Evolutionary conservation across 2,888 invertebrate species (phyloP), one percentile per base, ranked within the genome.

Genomic region (Galerucella nymphaeae): DNA sequence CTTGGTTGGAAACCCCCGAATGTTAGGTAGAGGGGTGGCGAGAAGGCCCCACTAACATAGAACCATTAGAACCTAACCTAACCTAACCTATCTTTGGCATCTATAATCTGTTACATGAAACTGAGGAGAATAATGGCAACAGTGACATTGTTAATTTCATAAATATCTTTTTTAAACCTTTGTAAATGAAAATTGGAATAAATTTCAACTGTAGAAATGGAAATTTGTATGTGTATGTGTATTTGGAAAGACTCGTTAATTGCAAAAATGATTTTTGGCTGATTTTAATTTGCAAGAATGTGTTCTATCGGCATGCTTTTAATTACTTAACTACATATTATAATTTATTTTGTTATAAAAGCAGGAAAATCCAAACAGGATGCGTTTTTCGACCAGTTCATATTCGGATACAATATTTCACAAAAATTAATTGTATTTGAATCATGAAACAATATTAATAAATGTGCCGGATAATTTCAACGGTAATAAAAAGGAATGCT

Each of bases 201-300:
- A 4, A n/a, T n/a, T 50, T 50, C 0, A 50, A 8, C 13, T 50
- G 50, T 50, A 45, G 45, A 11, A 45, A 45, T 45, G 5, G 13
- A 13, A 50, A 50, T 50, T 48, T 48, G 13, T 5, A 48, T 48
- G 16, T 50, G 50, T 14, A 50, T n/a, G 50, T n/a, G 50, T n/a
- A n/a, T 50, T 50, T n/a, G 50, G n/a, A 50, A 50, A 2, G n/a
- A n/a, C 1, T n/a, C n/a, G 14, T 50, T 50, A 14, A n/a, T n/a
- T 48, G 48, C n/a, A 48, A n/a, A n/a, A 48, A 14, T 14, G 8
- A n/a, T 50, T 50, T 13, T 50, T 50, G 50, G 50, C 50, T 50
- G n/a, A 50, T n/a, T 50, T 50, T 50, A 50, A 50, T 50, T 50
- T 50, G 50, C 50, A 50, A 50, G 13, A 50, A 50, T n/a, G 13